Base-by-base conservation (phyloP, 1,140 invertebrate species). In the Drosophila orena region DNA sequence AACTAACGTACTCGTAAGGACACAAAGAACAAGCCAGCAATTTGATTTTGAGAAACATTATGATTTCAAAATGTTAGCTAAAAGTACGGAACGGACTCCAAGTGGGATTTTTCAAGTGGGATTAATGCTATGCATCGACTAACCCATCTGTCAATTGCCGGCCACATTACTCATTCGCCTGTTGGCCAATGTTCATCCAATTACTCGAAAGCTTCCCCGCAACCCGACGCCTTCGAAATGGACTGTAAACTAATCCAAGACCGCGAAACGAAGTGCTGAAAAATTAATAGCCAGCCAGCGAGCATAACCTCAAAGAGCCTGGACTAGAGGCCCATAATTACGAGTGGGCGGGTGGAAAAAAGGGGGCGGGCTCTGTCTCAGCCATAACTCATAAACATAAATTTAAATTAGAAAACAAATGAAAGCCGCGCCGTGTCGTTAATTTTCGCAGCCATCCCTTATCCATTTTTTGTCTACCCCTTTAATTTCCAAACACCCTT, bases 381-480 rank as follows among this genome's bases (percentile, higher is more conserved):
- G 53, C 57, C 79, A 88, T 88, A 79, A 89, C 72, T 88, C 79
- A 89, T 89, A 83, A 88, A 89, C 84, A 88, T 88, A 89, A 88
- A 88, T 88, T 88, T 88, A 88, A 89, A 88, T 88, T 88, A 83
- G 84, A 83, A 88, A 89, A 89, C 84, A 88, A 88, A 77, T 77
- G 83, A 88, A 88, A 88, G 88, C 58, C 83, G 83, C 62, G 49
- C 61, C 72, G 73, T 75, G 61, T 62, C 74, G 78, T 86, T 86
- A 81, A 86, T 86, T 86, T 86, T 60, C 57, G 7, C 50, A 49
- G 56, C 59, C 69, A 55, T 56, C 50, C 49, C 49, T 40, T 54
- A 37, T 59, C 64, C 64, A 27, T 56, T 43, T 27, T 50, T 14
- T 34, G 59, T 42, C 59, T 43, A 17, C 60, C 55, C 8, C 6